Conservation (phyloP, 2,888 invertebrate species). For the Drepana falcataria region DNA sequence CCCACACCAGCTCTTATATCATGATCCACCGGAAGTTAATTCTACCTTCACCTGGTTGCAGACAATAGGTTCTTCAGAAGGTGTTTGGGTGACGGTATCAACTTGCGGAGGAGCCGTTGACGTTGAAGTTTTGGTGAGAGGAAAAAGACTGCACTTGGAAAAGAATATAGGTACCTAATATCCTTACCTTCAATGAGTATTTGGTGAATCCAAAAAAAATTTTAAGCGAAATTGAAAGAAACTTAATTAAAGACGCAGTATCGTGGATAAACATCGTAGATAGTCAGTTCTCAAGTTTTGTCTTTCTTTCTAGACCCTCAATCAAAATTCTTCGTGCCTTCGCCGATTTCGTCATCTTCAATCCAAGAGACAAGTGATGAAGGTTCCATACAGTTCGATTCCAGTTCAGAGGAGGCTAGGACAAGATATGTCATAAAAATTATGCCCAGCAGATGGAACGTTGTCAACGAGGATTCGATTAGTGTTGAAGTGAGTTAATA, state of each 20-base stretch:
- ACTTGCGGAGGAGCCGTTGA: constrained; percentile 66
- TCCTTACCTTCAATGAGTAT: constrained; percentile 6
- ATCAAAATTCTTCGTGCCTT: constrained; percentile 58
- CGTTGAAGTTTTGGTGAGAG: constrained; percentile 56
- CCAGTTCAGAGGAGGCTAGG: constrained; percentile 64
- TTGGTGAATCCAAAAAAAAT: background rate
- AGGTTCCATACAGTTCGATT: constrained; percentile 63
- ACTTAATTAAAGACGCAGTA: too few species aligned
- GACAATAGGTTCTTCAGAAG: constrained; percentile 47
- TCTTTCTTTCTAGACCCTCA: constrained; percentile 42
- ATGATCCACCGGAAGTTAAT: too few species aligned
- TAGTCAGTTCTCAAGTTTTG: background rate
- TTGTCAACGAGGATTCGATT: constrained; percentile 40
- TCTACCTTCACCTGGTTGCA: constrained; percentile 17
- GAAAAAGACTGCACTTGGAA: constrained; percentile 47
- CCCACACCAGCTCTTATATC: too few species aligned
- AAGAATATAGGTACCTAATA: constrained; percentile 50
- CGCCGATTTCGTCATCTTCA: constrained; percentile 50
- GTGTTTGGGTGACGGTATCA: constrained; percentile 55
- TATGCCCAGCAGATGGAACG: constrained; percentile 41
- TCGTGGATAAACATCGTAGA: too few species aligned
- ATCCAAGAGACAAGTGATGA: constrained; percentile 69
- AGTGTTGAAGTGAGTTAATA: constrained; percentile 46
- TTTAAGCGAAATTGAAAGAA: too few species aligned
- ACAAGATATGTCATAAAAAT: constrained; percentile 63